Evolutionary conservation across 2,113 vertebrate species (phyloP).

Genomic region (Cheirogaleus medius): DNA sequence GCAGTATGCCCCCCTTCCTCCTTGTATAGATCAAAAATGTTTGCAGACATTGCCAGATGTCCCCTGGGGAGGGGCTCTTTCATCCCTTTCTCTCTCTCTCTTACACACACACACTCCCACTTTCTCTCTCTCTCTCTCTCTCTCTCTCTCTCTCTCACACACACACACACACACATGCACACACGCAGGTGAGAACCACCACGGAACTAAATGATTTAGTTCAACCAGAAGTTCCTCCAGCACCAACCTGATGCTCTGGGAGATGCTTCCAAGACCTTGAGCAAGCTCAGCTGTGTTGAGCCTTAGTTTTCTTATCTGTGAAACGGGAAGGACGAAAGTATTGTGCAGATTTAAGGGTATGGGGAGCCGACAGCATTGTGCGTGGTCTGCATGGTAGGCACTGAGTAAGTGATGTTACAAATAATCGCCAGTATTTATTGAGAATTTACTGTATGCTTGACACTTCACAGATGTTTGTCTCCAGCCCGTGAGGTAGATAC

Average conservation of each 20-base stretch:
- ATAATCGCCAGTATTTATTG: neutral
- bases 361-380: neutral
- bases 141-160: too few species aligned
- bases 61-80: neutral
- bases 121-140: too few species aligned
- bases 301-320: conserved; percentile 30
- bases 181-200: neutral
- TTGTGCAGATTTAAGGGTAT: neutral
- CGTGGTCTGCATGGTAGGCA: neutral
- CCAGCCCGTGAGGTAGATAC: neutral
- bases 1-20: neutral
- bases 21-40: neutral
- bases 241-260: neutral
- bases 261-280: neutral
- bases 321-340: neutral
- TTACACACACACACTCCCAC: too few species aligned
- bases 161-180: too few species aligned
- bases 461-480: neutral
- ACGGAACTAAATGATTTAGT: neutral
- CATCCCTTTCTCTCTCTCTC: too few species aligned
- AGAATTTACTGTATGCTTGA: neutral
- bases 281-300: neutral
- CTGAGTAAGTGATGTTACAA: neutral
- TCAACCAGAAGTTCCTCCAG: neutral
- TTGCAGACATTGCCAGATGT: neutral